phyloP scores from a whole-genome alignment of 2,113 vertebrate genomes.

The Apaloderma vittatum region DNA sequence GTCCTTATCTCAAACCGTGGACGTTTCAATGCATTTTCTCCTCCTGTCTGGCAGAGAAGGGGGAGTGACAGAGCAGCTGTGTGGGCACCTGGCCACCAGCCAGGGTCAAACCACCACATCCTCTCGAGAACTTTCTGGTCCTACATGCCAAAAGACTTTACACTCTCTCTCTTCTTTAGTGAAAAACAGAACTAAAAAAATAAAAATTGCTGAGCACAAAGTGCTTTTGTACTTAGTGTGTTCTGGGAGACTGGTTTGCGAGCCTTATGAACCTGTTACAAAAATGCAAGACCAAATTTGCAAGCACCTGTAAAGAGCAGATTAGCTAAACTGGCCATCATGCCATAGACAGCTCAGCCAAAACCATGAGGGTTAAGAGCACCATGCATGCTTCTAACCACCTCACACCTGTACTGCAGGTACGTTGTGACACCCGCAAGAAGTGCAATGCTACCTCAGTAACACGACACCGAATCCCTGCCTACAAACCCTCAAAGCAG shows the following conservation, averaged over 20 bases:
- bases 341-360: neutral
- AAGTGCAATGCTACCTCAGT: accelerated
- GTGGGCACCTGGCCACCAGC: too few relatives aligned
- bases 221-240: neutral
- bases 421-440: neutral
- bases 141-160: accelerated
- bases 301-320: accelerated
- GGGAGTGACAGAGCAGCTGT: too few relatives aligned
- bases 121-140: neutral
- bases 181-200: neutral
- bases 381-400: accelerated
- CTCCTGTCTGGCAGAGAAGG: too few relatives aligned
- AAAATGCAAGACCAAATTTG: neutral
- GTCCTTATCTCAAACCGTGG: too few relatives aligned
- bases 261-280: neutral
- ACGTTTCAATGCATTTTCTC: too few relatives aligned
- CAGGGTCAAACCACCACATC: too few relatives aligned
- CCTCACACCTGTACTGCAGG: neutral
- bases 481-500: neutral
- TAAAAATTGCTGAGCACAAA: accelerated
- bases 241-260: neutral
- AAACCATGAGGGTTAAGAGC: neutral
- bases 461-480: neutral
- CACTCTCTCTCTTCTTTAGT: neutral
- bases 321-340: neutral